These are phyloP conservation scores for Scylla paramamosain DNA, from an alignment of 1,140 invertebrate genomes.

Conservation along the genomic window DNA sequence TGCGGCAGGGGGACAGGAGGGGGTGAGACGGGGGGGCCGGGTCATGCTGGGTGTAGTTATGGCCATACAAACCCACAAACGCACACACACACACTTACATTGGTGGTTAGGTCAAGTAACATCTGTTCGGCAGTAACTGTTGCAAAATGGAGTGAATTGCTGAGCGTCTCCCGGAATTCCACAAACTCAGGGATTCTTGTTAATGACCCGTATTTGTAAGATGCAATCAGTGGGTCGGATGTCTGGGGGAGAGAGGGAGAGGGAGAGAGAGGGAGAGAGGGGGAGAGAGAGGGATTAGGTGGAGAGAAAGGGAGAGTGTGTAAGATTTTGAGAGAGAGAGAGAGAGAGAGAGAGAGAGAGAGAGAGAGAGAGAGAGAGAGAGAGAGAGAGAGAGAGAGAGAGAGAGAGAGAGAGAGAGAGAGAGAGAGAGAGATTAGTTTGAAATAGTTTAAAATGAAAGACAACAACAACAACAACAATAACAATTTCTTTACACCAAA, in stretches of 20 bases:
- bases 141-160: slow-evolving; percentile 88
- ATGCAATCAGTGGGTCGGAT: slow-evolving; percentile 93
- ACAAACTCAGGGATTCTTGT: slow-evolving; percentile 95
- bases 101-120: slow-evolving; percentile 87
- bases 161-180: slow-evolving; percentile 90
- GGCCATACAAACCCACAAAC: neutral
- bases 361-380: too few relatives aligned
- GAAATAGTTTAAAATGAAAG: too few relatives aligned
- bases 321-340: too few relatives aligned
- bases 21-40: neutral
- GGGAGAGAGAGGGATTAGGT: too few relatives aligned
- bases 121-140: slow-evolving; percentile 89
- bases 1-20: slow-evolving; percentile 72
- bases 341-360: too few relatives aligned
- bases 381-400: too few relatives aligned
- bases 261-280: neutral
- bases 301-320: too few relatives aligned
- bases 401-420: too few relatives aligned
- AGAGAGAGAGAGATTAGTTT: neutral
- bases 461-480: too few relatives aligned
- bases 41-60: neutral
- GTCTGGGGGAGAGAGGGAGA: slow-evolving; percentile 84
- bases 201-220: slow-evolving; percentile 96
- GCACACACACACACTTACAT: slow-evolving; percentile 77
- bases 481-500: too few relatives aligned